phyloP scores from a whole-genome alignment of 2,797 vertebrate species.

The Coregonus sp. region DNA sequence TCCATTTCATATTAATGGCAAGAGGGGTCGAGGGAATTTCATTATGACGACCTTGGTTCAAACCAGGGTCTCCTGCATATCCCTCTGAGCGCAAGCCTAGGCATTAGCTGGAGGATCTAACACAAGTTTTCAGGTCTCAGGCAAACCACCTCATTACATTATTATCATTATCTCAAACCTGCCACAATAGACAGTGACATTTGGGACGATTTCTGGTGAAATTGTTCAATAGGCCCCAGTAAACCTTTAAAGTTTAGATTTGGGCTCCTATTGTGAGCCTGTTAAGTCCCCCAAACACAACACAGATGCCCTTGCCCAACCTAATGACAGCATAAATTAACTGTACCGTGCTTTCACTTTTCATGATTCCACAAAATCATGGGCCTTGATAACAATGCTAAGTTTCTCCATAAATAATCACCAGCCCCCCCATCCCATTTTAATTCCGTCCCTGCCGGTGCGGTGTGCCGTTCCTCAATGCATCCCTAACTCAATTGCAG shows the following conservation, averaged over 20 bases:
- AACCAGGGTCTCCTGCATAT: too few relatives aligned
- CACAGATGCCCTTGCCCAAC: slow-evolving; percentile 34
- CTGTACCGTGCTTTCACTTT: slow-evolving; percentile 49
- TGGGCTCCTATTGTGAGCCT: slow-evolving; percentile 23
- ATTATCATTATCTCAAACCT: too few relatives aligned
- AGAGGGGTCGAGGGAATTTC: background rate
- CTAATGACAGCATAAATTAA: slow-evolving; percentile 36
- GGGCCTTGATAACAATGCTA: slow-evolving; percentile 51
- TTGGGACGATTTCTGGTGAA: too few relatives aligned
- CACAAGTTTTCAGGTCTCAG: too few relatives aligned
- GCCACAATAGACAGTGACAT: too few relatives aligned
- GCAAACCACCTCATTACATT: too few relatives aligned
- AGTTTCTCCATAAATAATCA: slow-evolving; percentile 60
- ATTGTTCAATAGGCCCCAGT: too few relatives aligned
- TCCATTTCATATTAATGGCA: background rate
- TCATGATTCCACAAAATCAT: slow-evolving; percentile 59
- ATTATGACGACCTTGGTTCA: too few relatives aligned
- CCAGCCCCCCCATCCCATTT: slow-evolving; percentile 32
- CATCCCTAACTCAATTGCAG: slow-evolving; percentile 43
- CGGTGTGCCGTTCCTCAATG: slow-evolving; percentile 40
- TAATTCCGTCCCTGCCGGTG: slow-evolving; percentile 27
- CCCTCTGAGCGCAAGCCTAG: too few relatives aligned
- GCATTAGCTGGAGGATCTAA: too few relatives aligned
- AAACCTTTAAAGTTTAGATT: too few relatives aligned
- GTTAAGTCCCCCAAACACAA: slow-evolving; percentile 41